A percentile compares a stretch with the other conserved stretches of the same genome.
Conservation (phyloP, 1,140 invertebrate genomes). For the Oedothorax gibbosus region DNA sequence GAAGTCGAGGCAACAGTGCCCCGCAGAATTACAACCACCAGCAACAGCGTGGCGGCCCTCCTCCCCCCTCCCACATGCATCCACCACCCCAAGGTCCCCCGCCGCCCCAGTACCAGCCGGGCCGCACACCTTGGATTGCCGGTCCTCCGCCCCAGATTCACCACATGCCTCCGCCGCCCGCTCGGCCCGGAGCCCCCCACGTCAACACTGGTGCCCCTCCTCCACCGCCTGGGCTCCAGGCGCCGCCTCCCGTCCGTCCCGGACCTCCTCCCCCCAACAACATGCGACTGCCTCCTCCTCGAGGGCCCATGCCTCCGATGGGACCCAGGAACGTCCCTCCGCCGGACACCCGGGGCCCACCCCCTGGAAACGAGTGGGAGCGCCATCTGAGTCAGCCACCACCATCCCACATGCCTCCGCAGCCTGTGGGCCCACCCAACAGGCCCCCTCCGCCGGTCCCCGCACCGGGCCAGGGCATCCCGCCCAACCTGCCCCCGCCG, state of each 20-base stretch:
- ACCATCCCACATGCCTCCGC: slow-evolving; percentile 70
- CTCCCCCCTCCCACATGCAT: slow-evolving; percentile 47
- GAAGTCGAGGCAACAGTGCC: slow-evolving; percentile 4
- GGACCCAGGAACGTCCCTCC: slow-evolving; percentile 66
- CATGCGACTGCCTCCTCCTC: slow-evolving; percentile 64
- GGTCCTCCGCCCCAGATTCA: slow-evolving; percentile 70
- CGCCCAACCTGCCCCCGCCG: slow-evolving; percentile 63
- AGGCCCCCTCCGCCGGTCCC: slow-evolving; percentile 76
- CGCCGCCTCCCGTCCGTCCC: slow-evolving; percentile 75
- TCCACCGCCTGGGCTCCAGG: slow-evolving; percentile 68
- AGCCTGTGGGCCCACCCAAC: slow-evolving; percentile 72
- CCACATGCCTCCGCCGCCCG: slow-evolving; percentile 50
- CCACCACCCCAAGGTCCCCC: slow-evolving; percentile 66
- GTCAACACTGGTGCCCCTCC: slow-evolving; percentile 75
- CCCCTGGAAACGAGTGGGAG: slow-evolving; percentile 79
- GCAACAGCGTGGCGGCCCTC: slow-evolving; percentile 31
- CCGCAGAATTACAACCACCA: slow-evolving; percentile 18
- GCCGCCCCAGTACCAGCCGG: slow-evolving; percentile 70
- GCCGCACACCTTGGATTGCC: slow-evolving; percentile 74
- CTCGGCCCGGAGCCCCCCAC: slow-evolving; percentile 69
- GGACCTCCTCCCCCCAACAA: slow-evolving; percentile 72
- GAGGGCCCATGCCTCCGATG: slow-evolving; percentile 67
- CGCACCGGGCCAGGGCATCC: slow-evolving; percentile 54
- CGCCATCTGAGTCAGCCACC: slow-evolving; percentile 71
- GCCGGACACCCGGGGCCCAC: slow-evolving; percentile 73